Evolutionary conservation across 2,888 invertebrate species (phyloP).

Genomic region (Lepidocyrtoides sp.): DNA sequence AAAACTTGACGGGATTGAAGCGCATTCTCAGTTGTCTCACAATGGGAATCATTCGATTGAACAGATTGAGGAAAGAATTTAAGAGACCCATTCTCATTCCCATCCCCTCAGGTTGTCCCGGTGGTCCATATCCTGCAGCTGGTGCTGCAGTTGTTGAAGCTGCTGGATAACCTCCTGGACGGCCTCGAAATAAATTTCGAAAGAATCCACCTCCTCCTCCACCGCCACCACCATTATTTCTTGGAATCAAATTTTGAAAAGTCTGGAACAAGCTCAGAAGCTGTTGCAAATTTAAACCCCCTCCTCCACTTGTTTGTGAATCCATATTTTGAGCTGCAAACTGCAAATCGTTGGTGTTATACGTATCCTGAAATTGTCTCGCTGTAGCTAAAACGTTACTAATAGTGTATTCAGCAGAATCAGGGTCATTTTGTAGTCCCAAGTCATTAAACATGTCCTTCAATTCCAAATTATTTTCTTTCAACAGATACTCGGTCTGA

Average conservation of each 20-base stretch:
- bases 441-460: slow-evolving; percentile 68
- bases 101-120: slow-evolving; percentile 67
- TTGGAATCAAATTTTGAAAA: slow-evolving; percentile 30
- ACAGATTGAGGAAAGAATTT: slow-evolving; percentile 70
- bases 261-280: slow-evolving; percentile 38
- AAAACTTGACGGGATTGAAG: slow-evolving; percentile 64
- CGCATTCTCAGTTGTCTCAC: slow-evolving; percentile 72
- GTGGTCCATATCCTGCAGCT: slow-evolving; percentile 31
- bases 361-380: slow-evolving; percentile 68
- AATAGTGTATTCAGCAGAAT: slow-evolving; percentile 14
- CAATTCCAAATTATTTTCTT: slow-evolving; percentile 73
- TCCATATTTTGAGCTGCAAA: slow-evolving; percentile 71
- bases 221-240: slow-evolving; percentile 25
- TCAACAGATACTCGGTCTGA: slow-evolving; percentile 67
- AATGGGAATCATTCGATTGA: slow-evolving; percentile 75
- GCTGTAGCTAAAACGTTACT: slow-evolving; percentile 47
- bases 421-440: slow-evolving; percentile 66
- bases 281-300: slow-evolving; percentile 48
- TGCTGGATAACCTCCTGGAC: slow-evolving; percentile 49
- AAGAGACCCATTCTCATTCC: slow-evolving; percentile 60
- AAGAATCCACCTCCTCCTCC: slow-evolving; percentile 56
- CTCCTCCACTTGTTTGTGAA: slow-evolving; percentile 27
- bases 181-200: slow-evolving; percentile 59
- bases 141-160: slow-evolving; percentile 11
- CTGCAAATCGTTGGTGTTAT: slow-evolving; percentile 67